phyloP scores from a whole-genome alignment of 2,888 invertebrate species.

The Mythimna lalbum region DNA sequence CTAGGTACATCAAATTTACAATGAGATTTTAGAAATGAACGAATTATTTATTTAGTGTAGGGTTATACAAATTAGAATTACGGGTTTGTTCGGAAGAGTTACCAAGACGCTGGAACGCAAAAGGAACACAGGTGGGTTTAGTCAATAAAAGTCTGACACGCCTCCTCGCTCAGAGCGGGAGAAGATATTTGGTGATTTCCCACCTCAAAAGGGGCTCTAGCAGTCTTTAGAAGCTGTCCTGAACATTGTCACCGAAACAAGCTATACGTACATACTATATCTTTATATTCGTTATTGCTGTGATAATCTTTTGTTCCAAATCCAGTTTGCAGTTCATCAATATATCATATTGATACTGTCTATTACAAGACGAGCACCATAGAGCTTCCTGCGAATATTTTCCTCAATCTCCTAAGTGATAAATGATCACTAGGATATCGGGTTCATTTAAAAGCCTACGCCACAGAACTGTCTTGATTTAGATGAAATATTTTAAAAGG shows the following conservation, averaged over 20 bases:
- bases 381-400: constrained; percentile 12
- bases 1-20: not conserved
- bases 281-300: not conserved
- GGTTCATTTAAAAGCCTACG: constrained; percentile 1
- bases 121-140: too few relatives aligned
- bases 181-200: too few relatives aligned
- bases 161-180: too few relatives aligned
- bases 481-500: constrained; percentile 4
- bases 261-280: too few relatives aligned
- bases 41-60: not conserved
- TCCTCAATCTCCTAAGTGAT: constrained; percentile 20
- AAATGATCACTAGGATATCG: constrained; percentile 19
- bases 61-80: not conserved
- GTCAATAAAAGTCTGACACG: too few relatives aligned
- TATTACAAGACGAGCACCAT: not conserved
- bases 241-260: too few relatives aligned
- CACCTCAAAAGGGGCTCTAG: too few relatives aligned
- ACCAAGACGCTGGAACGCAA: too few relatives aligned
- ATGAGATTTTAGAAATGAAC: not conserved
- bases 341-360: not conserved
- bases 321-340: constrained; percentile 2
- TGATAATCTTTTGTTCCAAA: not conserved
- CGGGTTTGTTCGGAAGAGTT: too few relatives aligned
- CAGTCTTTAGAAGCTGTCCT: too few relatives aligned
- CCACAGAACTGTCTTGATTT: constrained; percentile 1